Base-by-base conservation (phyloP, 2,113 vertebrate genomes). In the Corydoras sp. region DNA sequence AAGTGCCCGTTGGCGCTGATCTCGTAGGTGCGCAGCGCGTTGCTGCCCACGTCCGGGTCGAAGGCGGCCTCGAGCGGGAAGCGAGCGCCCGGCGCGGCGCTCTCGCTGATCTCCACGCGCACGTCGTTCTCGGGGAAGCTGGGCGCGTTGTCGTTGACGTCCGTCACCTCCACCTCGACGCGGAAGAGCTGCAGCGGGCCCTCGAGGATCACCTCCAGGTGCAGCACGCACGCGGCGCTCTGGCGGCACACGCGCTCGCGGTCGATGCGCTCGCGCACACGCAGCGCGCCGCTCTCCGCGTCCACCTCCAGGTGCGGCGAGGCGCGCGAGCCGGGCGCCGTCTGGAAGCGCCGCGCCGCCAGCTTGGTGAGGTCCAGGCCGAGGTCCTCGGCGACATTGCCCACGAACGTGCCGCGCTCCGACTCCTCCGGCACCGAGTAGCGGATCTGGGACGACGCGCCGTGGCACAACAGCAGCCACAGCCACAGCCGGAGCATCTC, bases 331-430 rank as follows among this genome's bases (percentile, higher is more conserved):
- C 91, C 93, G 72, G 95, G 92, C 81, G 93, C 95, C 56, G 94
- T 93, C 83, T 99, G 96, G 82, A 98, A 99, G 55, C 93, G 90
- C 75, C 95, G 93, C 63, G 94, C 92, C 24, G 92, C 93, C 88
- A 98, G 91, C 89, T 99, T 96, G 81, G 95, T 99, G 80, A 98
- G 92, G 92, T 99, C 96, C 92, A 98, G 91, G 71, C 97, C 94
- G 90, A 99, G 88, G 82, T 98, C 97, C 87, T 98, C 95, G 14
- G 97, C 97, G 76, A 99, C 97, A 86, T 99, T 99, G 70, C 97
- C 97, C 91, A 99, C 95, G 83, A 98, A 90, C 62, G 94, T 97
- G 85, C 96, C 95, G 86, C 94, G 94, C 71, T 95, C 94, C 77
- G 95, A 91, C 85, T 99, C 97, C 83, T 99, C 97, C 81, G 94